Base-by-base conservation (phyloP, 2,797 vertebrate genomes). In the Saxicola maurus region DNA sequence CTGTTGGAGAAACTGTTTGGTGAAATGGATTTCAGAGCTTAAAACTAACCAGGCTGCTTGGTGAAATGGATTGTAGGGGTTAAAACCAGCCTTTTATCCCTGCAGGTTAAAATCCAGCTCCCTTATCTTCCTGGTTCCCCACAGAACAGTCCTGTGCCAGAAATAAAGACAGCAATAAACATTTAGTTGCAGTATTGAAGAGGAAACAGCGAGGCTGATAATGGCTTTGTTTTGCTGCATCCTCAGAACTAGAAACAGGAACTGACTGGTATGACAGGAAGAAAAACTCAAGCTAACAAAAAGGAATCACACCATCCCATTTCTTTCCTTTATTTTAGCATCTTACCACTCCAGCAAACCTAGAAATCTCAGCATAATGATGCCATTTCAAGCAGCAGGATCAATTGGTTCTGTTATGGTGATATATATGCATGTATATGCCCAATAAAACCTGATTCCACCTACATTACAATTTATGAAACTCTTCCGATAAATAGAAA, bases 321-420 rank as follows among this genome's bases (percentile, higher is more conserved):
- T 93, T 87, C 37, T 43, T 75, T 35, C 27, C 17, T 91, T 78
- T 74, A 67, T 30, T 71, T 64, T 30, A 82, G 13, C 37, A 53
- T 60, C 27, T 33, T 78, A 65, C n/a, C 4, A 10, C 77, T 86
- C 40, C 18, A 61, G 38, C 19, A 86, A 35, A 51, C 61, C 68
- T 77, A 84, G 86, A 86, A 82, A 71, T 66, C 17, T 79, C 61
- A 61, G 72, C 14, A 24, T 52, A 77, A 68, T 59, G 38, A 65
- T 61, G 72, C 52, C 37, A 89, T 90, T 94, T 91, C 79, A 80
- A 85, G 76, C n/a, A 88, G 48, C 84, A 82, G 40, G 33, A 93
- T 87, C 71, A 67, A 83, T 77, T 89, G 24, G 4, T 75, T 91
- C 87, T 94, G 52, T 89, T 82, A 83, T 30, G 16, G 52, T n/a